Base-by-base conservation (phyloP, 2,888 invertebrate species). In the Acrobasis consociella region DNA sequence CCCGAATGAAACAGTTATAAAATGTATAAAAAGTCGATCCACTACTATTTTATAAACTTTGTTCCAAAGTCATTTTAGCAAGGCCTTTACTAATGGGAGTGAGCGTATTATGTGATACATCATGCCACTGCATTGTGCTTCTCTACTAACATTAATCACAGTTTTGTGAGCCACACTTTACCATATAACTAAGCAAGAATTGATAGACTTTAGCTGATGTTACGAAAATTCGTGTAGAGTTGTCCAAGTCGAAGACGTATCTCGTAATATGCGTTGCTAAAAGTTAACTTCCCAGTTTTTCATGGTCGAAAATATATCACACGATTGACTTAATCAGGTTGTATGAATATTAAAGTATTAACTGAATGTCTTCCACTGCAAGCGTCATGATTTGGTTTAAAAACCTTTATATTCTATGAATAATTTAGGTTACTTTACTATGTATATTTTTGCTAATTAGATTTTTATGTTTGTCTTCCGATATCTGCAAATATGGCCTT, bases 401-500 rank as follows among this genome's bases (percentile, higher is more conserved):
- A 11, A n/a, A 46, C n/a, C n/a, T 46, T 13, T 46, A 46, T 46
- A 11, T 1, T 13, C n/a, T 5, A 52, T 37, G 5, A 17, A 50
- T 17, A 11, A 50, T 50, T 50, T 17, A 51, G 31, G 31, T 31
- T n/a, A 31, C 31, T 52, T 11, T 11, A 9, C 50, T 17, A 7
- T 46, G 13, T n/a, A 46, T 42, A 51, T 52, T 31, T 56, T 42
- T 46, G 13, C 42, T 13, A 7, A 13, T 56, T 22, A 39, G 42
- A 7, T 56, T 17, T 17, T 53, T 31, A 15, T 53, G 37, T 5
- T 10, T n/a, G n/a, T 37, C 52, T 31, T 52, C 52, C 42, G 15
- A 42, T n/a, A 46, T 56, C 56, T 56, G 55, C 62, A 53, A 55
- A 16, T 37, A 39, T 50, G 61, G 49, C 56, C 62, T 39, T 46